These are phyloP conservation scores for Pandemis heparana DNA, from an alignment of 2,888 invertebrate genomes.

Conservation along the genomic window DNA sequence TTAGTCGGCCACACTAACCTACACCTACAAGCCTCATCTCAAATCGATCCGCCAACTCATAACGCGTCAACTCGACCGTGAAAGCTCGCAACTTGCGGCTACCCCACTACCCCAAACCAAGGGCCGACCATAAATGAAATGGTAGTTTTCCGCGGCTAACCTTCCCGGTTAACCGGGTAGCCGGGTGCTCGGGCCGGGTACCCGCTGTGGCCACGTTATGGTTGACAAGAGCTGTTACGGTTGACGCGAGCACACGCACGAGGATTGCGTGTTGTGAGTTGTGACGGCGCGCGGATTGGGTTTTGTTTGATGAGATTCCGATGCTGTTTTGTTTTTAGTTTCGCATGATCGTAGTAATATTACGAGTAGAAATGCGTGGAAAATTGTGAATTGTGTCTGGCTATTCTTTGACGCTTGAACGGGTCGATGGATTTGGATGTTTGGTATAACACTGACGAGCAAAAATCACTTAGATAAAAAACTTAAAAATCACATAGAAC, in stretches of 20 bases:
- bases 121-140: conserved; percentile 83
- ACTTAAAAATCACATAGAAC: too few species aligned
- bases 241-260: conserved; percentile 64
- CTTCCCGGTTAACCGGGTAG: conserved; percentile 63
- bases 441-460: too few species aligned
- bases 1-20: background rate
- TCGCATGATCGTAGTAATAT: background rate
- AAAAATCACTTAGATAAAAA: too few species aligned
- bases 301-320: background rate
- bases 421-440: too few species aligned
- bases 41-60: conserved; percentile 48
- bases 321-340: conserved; percentile 3
- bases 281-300: background rate
- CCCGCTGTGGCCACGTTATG: conserved; percentile 76
- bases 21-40: conserved; percentile 42
- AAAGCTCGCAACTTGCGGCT: conserved; percentile 76
- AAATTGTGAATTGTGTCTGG: too few species aligned
- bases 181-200: conserved; percentile 54
- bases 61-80: conserved; percentile 61
- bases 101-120: conserved; percentile 76
- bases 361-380: too few species aligned
- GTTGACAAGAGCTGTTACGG: conserved; percentile 82
- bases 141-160: conserved; percentile 80
- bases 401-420: too few species aligned
- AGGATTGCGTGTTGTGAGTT: conserved; percentile 53